phyloP scores from a whole-genome alignment of 1,140 invertebrate species.

The Pseudachorutes palmiensis region DNA sequence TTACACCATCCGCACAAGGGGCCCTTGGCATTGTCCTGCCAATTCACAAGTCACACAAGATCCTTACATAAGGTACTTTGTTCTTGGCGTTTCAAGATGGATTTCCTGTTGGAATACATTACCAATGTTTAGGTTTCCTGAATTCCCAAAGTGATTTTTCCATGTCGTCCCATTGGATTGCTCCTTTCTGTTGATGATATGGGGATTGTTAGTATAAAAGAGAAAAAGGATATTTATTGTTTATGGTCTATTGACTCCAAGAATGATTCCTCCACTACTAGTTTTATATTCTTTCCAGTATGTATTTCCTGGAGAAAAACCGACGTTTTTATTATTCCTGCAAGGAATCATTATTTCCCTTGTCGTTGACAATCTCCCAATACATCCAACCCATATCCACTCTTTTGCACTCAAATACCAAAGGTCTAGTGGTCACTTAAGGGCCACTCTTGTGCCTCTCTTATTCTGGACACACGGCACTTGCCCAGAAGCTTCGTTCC shows the following conservation, averaged over 20 bases:
- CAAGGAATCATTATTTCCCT: neutral
- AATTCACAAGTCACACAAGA: too few relatives aligned
- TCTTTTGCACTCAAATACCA: neutral
- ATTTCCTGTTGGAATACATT: too few relatives aligned
- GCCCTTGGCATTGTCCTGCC: too few relatives aligned
- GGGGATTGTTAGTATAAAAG: neutral
- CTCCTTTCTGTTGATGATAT: neutral
- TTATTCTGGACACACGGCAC: too few relatives aligned
- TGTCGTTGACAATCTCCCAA: neutral
- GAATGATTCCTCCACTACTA: conserved; percentile 30
- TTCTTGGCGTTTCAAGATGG: too few relatives aligned
- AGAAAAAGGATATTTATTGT: conserved; percentile 35
- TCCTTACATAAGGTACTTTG: too few relatives aligned
- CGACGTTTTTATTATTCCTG: neutral
- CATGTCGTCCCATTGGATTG: too few relatives aligned
- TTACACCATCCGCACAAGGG: too few relatives aligned
- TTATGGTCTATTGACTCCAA: conserved; percentile 38
- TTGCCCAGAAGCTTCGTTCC: conserved; percentile 2
- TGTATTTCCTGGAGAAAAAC: neutral
- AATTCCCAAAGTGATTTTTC: too few relatives aligned
- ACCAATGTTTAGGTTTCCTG: too few relatives aligned
- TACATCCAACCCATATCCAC: neutral
- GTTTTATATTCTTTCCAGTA: conserved; percentile 17
- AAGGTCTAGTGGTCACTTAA: too few relatives aligned
- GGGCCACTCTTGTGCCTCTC: too few relatives aligned